Evolutionary conservation across 2,888 invertebrate species (phyloP).

Genomic region (Lucinisca nassula): DNA sequence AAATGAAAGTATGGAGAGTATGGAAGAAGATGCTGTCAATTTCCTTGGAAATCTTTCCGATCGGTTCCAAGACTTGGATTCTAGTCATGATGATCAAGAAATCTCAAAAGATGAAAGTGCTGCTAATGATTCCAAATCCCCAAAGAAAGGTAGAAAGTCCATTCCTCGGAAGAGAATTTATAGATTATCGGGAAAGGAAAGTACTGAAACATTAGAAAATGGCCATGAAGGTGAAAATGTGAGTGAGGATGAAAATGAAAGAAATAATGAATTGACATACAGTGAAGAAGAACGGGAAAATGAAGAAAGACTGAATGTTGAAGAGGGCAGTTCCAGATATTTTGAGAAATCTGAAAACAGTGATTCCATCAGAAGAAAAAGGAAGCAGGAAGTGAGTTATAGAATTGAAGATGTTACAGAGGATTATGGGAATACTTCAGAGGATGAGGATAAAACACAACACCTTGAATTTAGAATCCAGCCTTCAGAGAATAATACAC

Average conservation of each 20-base stretch:
- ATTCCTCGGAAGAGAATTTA: constrained; percentile 71
- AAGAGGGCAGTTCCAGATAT: constrained; percentile 34
- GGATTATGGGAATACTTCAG: too few relatives aligned
- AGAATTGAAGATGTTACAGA: constrained; percentile 29
- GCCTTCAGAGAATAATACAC: too few relatives aligned
- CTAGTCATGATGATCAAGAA: constrained; percentile 16
- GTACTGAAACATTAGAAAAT: constrained; percentile 13
- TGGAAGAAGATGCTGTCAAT: constrained; percentile 85
- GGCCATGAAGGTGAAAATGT: constrained; percentile 36
- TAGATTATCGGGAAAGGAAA: constrained; percentile 20
- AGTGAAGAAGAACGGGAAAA: constrained; percentile 69
- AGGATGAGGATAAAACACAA: too few relatives aligned
- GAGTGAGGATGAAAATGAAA: constrained; percentile 58
- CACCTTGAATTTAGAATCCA: too few relatives aligned
- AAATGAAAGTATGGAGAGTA: constrained; percentile 80
- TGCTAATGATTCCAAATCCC: constrained; percentile 59
- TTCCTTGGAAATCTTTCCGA: constrained; percentile 83
- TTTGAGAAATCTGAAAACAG: constrained; percentile 33
- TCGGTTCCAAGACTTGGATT: constrained; percentile 51
- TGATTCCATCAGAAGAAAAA: constrained; percentile 32
- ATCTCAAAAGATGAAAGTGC: constrained; percentile 20
- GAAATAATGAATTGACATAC: constrained; percentile 40
- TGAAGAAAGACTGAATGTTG: constrained; percentile 41
- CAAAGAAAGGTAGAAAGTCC: constrained; percentile 76
- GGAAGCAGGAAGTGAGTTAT: constrained; percentile 23